Base-by-base conservation (phyloP, 2,113 vertebrate genomes). In the Rutilus rutilus region DNA sequence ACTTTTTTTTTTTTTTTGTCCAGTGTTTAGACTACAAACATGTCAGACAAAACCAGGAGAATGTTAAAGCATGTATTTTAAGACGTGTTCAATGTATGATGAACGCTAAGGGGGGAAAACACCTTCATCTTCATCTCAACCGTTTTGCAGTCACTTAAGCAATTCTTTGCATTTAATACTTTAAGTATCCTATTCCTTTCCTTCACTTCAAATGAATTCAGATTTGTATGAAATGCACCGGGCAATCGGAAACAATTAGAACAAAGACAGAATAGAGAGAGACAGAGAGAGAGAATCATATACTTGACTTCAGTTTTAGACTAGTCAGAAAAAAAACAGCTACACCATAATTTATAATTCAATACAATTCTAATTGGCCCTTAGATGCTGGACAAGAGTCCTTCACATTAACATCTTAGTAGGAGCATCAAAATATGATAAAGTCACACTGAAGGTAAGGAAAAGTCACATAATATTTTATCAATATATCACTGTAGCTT, bases 11-110 rank as follows among this genome's bases (percentile, higher is more conserved):
- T 47, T 52, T 50, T 74, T 27, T 27, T 21, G 39, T 82, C 79
- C 79, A 82, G 79, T 82, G 79, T 82, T 30, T 15, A 80, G 23
- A 80, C 78, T 64, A 11, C 27, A 82, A 52, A 27, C 77, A 78
- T 79, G 23, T 27, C 8, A 80, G 15, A 82, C 79, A 81, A 25
- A 60, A 67, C 10, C 19, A 82, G 33, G 4, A 42, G 27, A 62
- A 27, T 17, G 4, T 33, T 82, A 52, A 14, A 33, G 39, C 60
- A 69, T 69, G 47, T 52, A 52, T 30, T 50, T 82, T 50, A 14
- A 67, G 64, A 69, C 15, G 10, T 27, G 9, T 52, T 82, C 3
- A 12, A 36, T 69, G 54, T 52, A 36, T 15, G 45, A 27, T n/a
- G 27, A 67, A 7, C 4, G 19, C 50, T 21, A 47, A 9, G 27